Evolutionary conservation across 2,888 invertebrate genomes (phyloP), one percentile per base, ranked within the genome.

Genomic region (Diogma glabrata): DNA sequence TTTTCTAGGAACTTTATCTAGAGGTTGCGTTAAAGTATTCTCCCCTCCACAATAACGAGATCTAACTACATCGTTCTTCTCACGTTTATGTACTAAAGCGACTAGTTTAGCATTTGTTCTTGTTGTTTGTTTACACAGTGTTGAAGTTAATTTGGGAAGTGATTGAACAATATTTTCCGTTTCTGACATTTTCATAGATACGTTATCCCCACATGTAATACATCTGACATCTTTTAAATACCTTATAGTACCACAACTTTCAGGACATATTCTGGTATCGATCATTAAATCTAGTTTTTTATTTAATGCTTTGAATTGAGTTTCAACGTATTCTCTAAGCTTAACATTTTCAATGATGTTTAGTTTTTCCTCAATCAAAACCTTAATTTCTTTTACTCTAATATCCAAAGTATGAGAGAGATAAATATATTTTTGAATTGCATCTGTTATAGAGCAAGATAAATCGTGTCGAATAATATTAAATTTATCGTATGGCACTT

Each of bases 11-110:
- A 24, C 24, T 24, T 14, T 46, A 16, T 46, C 46, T 8, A 16
- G 23, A 16, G 46, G 24, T 24, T 46, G 16, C 22, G 24, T 16
- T 16, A 9, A 24, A 2, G 46, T 46, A 16, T 46, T 24, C 14
- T 46, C 24, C 17, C 46, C 46, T 6, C 46, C 46, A 17, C 46
- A 46, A 46, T 46, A 46, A 3, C 46, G 23, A 16, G 24, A 46
- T 9, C 23, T 22, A 14, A 46, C 16, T 24, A 46, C 24, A 24
- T 46, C 46, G 16, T 22, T 46, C 9, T 7, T 7, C 6, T 6
- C 6, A 24, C 24, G 24, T 7, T 24, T 24, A 7, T 6, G 6
- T 7, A 24, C 24, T 7, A 9, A 24, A 24, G 7, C 9, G 6
- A 24, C 6, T 24, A 46, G 10, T 46, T 24, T 46, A 9, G 46